Base-by-base conservation (phyloP, 30 jellyfish, hydroid and myxozoan genomes). In the Hydractinia symbiolongicarpus region DNA sequence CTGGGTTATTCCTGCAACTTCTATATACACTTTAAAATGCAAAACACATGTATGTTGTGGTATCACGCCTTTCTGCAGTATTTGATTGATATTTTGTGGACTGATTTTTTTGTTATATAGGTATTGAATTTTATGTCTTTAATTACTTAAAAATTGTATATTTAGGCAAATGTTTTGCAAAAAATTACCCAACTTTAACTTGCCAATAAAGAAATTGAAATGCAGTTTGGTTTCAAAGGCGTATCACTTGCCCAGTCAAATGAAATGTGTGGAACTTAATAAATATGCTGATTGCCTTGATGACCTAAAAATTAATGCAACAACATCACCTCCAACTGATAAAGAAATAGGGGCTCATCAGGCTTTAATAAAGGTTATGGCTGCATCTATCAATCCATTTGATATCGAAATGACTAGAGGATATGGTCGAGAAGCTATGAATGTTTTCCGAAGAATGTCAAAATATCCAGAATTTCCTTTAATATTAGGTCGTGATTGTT, bases 391-490 rank as follows among this genome's bases (percentile, higher is more conserved):
- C 51, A 91, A 91, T 81, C 96, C 96, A 13, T 55, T 91, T 66
- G 98, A 91, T 74, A 72, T 86, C n/a, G 95, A 82, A 79, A 91
- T 91, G 98, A 56, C 70, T 19, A 82, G 81, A 8, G 98, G 98
- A 21, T 91, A 84, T 83, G 98, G 98, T 5, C 83, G 93, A 0
- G 67, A 49, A 13, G 93, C 91, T 6, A 51, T 85, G 55, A 90
- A 90, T 60, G 54, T 83, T 17, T 50, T 90, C 16, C 70, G 97
- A 44, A 71, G 64, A 8, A 4, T 78, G 7, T 76, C 79, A 17
- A 74, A 73, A 4, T 74, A 44, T 5, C 15, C 56, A 7, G 97
- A 90, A 75, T 90, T 90, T 64, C 97, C 97, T 4, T 64, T 90
- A 6, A 89, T 90, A 6, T 78, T 79, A 21, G 97, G 97, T 5